A percentile compares a stretch with the other conserved stretches of the same genome.
Evolutionary conservation across 2,888 invertebrate species (phyloP).

Genomic region (Phania funesta): DNA sequence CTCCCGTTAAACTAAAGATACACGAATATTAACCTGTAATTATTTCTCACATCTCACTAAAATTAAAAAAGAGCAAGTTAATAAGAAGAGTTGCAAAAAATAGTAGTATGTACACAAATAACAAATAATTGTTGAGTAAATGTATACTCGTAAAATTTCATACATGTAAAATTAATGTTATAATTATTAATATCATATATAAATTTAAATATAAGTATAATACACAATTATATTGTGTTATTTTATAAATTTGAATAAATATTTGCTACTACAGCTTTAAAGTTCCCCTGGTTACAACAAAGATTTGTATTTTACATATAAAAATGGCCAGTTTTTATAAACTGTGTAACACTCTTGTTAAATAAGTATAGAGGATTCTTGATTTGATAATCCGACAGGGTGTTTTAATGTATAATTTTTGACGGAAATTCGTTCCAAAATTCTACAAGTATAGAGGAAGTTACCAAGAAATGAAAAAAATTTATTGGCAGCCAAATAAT

Average conservation of each 20-base stretch:
- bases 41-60: constrained; percentile 37
- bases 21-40: constrained; percentile 57
- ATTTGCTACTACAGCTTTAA: neutral
- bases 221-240: neutral
- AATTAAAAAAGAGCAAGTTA: constrained; percentile 15
- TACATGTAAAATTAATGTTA: no score
- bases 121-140: neutral
- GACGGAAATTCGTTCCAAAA: no score
- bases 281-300: neutral
- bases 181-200: neutral
- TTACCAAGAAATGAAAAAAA: no score
- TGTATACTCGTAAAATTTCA: neutral
- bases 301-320: neutral
- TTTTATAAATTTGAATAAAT: neutral
- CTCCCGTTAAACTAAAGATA: constrained; percentile 63
- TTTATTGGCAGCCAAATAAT: no score
- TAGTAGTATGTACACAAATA: neutral
- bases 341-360: no score
- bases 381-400: no score
- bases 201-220: neutral
- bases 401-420: no score
- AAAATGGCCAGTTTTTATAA: neutral
- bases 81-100: constrained; percentile 46
- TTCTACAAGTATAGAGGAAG: no score
- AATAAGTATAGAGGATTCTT: no score